Evolutionary conservation across 2,797 vertebrate species (phyloP).

Genomic region (Gymnothorax javanicus): DNA sequence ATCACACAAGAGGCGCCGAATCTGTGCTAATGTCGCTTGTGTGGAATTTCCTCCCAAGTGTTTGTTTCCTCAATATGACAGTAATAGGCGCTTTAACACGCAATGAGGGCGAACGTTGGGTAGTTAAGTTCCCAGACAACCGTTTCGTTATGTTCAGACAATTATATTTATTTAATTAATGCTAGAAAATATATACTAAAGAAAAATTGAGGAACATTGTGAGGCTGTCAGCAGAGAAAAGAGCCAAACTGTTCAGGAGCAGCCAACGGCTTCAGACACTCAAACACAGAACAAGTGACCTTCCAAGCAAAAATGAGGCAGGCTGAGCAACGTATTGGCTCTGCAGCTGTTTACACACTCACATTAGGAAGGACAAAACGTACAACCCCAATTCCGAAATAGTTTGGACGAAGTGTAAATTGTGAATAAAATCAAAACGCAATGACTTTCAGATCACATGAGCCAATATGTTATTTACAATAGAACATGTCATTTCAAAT

Average conservation of each 20-base stretch:
- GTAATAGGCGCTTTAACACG: constrained; percentile 70
- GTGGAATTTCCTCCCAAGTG: constrained; percentile 76
- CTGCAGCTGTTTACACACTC: constrained; percentile 63
- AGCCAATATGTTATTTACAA: no score
- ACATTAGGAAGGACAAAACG: constrained; percentile 48
- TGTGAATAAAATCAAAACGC: no score
- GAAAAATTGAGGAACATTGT: constrained; percentile 81
- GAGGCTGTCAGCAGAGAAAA: constrained; percentile 84
- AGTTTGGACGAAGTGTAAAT: no score
- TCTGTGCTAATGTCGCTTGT: constrained; percentile 73
- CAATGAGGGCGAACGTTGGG: constrained; percentile 55
- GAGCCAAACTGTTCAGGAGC: constrained; percentile 91
- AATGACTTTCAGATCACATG: no score
- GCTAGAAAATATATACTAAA: constrained; percentile 67
- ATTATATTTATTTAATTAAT: constrained; percentile 58
- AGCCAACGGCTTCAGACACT: constrained; percentile 90
- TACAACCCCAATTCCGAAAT: constrained; percentile 40
- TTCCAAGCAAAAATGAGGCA: constrained; percentile 73
- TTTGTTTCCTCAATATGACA: constrained; percentile 63
- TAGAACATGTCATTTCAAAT: no score
- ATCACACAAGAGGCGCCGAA: constrained; percentile 69
- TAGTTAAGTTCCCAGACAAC: constrained; percentile 67
- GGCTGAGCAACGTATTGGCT: constrained; percentile 59
- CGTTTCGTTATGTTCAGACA: constrained; percentile 61
- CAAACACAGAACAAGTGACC: constrained; percentile 70